These are phyloP conservation scores for Temnothorax ravouxi DNA, from an alignment of 2,888 invertebrate genomes.

Conservation along the genomic window DNA sequence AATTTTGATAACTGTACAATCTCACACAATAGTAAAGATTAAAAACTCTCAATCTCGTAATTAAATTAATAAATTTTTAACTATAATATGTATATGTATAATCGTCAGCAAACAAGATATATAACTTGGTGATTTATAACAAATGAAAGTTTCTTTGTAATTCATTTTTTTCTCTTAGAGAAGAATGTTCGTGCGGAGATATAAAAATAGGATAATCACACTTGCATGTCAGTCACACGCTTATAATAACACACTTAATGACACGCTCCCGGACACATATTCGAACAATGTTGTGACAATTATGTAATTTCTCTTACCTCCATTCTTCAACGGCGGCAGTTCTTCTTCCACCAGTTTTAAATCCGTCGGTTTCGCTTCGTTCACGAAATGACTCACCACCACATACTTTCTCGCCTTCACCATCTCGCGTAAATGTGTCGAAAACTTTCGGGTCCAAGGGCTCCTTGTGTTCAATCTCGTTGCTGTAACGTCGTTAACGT, in stretches of 20 bases:
- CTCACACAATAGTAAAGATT: not conserved
- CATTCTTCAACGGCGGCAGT: conserved; percentile 89
- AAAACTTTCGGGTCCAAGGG: not conserved
- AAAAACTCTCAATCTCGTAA: not conserved
- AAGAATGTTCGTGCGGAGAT: not conserved
- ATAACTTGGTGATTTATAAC: not conserved
- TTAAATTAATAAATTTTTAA: not conserved
- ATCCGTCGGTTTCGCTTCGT: conserved; percentile 90
- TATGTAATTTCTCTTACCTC: conserved; percentile 87
- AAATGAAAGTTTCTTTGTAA: not conserved
- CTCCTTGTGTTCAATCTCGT: not conserved
- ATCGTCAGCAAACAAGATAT: not conserved
- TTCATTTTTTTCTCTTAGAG: not conserved
- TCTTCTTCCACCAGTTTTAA: conserved; percentile 90
- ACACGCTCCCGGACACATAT: not conserved
- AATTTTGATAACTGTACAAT: not conserved
- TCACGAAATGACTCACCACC: conserved; percentile 89
- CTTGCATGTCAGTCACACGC: too few species aligned
- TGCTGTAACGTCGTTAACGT: not conserved
- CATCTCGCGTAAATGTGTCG: conserved; percentile 79
- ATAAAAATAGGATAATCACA: not conserved
- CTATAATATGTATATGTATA: not conserved
- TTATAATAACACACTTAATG: not conserved
- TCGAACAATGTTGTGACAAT: not conserved
- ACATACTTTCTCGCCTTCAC: conserved; percentile 89